phyloP scores from a whole-genome alignment of 2,888 invertebrate species.

The Coleophora flavipennella region DNA sequence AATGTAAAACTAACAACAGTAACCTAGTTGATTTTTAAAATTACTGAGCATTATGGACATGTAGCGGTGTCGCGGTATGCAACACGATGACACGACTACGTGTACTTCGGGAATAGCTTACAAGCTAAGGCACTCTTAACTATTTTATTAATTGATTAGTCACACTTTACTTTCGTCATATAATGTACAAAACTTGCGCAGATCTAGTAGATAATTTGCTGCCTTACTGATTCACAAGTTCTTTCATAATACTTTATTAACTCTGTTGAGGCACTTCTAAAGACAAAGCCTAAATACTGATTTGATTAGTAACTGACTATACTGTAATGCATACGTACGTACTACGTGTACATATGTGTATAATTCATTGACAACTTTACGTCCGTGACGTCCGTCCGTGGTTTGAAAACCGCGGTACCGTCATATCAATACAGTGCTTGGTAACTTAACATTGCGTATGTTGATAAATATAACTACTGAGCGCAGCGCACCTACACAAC shows the following conservation, averaged over 20 bases:
- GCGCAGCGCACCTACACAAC: too few relatives aligned
- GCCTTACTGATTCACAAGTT: too few relatives aligned
- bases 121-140: conserved; percentile 16
- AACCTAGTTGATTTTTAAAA: conserved; percentile 25
- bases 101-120: conserved; percentile 2
- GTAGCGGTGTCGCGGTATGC: conserved; percentile 20
- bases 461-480: conserved; percentile 5
- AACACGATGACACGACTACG: too few relatives aligned
- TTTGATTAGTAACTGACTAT: conserved; percentile 33
- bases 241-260: too few relatives aligned
- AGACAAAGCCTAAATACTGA: conserved; percentile 36
- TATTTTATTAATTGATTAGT: too few relatives aligned
- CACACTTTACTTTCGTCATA: too few relatives aligned
- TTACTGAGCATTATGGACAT: conserved; percentile 45
- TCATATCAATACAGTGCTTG: conserved; percentile 29
- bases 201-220: not conserved
- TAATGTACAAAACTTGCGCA: too few relatives aligned
- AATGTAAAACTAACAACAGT: conserved; percentile 8
- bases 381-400: conserved; percentile 2
- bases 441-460: conserved; percentile 35
- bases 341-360: conserved; percentile 12
- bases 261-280: too few relatives aligned
- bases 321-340: conserved; percentile 15
- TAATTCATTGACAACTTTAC: conserved; percentile 17
- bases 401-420: conserved; percentile 15